Evolutionary conservation across 2,797 vertebrate genomes (phyloP).

Genomic region (Gobio occitaniae): DNA sequence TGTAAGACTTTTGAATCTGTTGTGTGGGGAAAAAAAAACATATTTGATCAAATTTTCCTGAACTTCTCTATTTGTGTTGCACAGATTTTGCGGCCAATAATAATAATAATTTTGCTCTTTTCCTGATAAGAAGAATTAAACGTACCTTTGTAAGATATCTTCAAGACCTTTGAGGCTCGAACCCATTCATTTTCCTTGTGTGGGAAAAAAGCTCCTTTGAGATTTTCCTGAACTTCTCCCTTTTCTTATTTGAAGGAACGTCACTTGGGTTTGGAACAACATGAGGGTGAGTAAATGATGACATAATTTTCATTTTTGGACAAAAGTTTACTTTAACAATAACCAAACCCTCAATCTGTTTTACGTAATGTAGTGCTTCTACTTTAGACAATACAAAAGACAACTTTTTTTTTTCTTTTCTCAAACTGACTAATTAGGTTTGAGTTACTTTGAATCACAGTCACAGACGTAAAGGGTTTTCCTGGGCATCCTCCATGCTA

Average conservation of each 20-base stretch:
- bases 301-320: background rate
- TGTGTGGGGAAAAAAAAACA: too few relatives aligned
- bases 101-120: too few relatives aligned
- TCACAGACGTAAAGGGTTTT: slow-evolving; percentile 42
- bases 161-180: background rate
- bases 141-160: background rate
- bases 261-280: background rate
- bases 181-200: background rate
- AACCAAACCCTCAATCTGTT: background rate
- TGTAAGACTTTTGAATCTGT: too few relatives aligned
- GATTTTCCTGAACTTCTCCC: background rate
- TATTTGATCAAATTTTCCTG: too few relatives aligned
- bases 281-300: background rate
- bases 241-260: background rate
- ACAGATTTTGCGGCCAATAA: too few relatives aligned
- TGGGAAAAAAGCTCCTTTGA: background rate
- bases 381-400: background rate
- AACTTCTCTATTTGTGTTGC: too few relatives aligned
- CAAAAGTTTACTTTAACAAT: background rate
- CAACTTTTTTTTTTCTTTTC: background rate
- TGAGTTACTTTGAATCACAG: slow-evolving; percentile 13
- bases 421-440: slow-evolving; percentile 6
- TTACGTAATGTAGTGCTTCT: background rate
- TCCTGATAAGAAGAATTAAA: background rate
- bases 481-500: slow-evolving; percentile 44